Conservation (phyloP, 2,113 vertebrate genomes). For the Callithrix jacchus region DNA sequence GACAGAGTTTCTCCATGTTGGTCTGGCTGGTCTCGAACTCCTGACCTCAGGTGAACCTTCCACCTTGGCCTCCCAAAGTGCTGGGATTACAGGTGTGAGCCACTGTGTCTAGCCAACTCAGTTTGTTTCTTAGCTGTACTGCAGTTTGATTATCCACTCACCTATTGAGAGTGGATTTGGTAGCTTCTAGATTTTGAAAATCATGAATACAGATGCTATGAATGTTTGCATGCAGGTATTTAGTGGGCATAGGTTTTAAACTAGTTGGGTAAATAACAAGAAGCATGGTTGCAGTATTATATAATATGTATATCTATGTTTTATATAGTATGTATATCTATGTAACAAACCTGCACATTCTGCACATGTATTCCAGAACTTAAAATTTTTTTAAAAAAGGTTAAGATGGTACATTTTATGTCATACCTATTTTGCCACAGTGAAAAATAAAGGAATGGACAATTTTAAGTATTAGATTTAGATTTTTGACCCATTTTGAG, state of each 20-base stretch:
- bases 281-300: background rate
- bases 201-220: background rate
- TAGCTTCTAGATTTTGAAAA: background rate
- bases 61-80: too few relatives aligned
- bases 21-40: too few relatives aligned
- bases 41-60: too few relatives aligned
- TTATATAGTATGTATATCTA: too few relatives aligned
- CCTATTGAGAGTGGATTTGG: background rate
- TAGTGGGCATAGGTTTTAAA: background rate
- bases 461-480: background rate
- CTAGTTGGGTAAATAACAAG: background rate
- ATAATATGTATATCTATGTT: too few relatives aligned
- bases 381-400: background rate
- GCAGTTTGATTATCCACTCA: background rate
- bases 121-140: background rate
- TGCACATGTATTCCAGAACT: background rate
- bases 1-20: too few relatives aligned
- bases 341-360: background rate
- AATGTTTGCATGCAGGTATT: background rate
- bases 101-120: too few relatives aligned
- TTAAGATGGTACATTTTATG: background rate
- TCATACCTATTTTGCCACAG: background rate
- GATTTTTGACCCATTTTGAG: background rate
- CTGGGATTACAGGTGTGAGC: too few relatives aligned
- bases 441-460: background rate